Evolutionary conservation across 2,797 vertebrate genomes (phyloP), one percentile per base, ranked within the genome.

Genomic region (Lagorchestes hirsutus): DNA sequence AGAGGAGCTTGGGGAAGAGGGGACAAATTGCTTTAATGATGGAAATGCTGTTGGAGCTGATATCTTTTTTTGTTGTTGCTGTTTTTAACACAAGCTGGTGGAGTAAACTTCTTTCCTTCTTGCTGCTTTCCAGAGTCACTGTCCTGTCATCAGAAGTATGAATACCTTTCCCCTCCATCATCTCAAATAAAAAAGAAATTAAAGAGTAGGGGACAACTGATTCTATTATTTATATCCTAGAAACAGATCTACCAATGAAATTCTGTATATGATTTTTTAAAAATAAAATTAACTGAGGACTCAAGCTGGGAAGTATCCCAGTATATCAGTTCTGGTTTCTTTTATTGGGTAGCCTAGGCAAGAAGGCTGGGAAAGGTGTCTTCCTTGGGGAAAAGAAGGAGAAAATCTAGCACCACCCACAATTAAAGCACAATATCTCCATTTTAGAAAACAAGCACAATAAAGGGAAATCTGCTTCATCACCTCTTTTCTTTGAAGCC

Each of bases 1-100:
- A 62, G 58, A 62, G 58, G 57, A 58, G 18, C 90, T 82, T 56
- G 57, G 91, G 14, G 52, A 82, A 95, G 54, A 91, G 90, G 90
- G 91, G 28, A 5, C 14, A 93, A 50, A 91, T 18, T 54, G 46
- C 11, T 14, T 87, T 52, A 54, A 52, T 50, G 46, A 11, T 52
- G 29, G 50, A 0, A 90, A 31, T n/a, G 14, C 18, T 28, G 1
- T 6, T 57, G 28, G 13, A 62, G 58, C 8, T 62, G 12, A 13
- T 62, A 31, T 11, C 10, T 12, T 31, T 31, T 62, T 29, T 62
- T 62, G 28, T 62, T 52, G 52, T 52, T 52, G 52, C 52, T 52
- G 52, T 62, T 13, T 18, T 56, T 62, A 62, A 11, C 29, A 62
- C 12, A 11, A 31, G 28, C 11, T 62, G 58, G 31, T 31, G 28